Evolutionary conservation across 2,888 invertebrate species (phyloP).

Genomic region (Hyposoter dolosus): DNA sequence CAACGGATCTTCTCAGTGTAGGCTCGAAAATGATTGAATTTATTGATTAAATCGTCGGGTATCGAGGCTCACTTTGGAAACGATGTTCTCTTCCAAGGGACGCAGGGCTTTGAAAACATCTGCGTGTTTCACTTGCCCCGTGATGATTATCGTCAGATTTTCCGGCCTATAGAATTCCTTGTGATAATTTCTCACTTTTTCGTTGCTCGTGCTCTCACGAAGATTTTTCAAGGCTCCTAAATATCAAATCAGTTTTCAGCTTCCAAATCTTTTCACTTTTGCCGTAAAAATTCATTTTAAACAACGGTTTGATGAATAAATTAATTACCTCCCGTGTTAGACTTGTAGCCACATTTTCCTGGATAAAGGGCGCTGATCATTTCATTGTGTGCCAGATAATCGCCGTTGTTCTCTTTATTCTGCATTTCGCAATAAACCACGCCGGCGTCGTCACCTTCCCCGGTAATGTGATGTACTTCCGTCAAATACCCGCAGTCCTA

Average conservation of each 20-base stretch:
- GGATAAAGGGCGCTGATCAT: slow-evolving; percentile 92
- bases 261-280: neutral
- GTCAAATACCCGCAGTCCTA: slow-evolving; percentile 93
- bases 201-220: slow-evolving; percentile 89
- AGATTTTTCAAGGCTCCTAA: slow-evolving; percentile 91
- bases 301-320: neutral
- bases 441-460: slow-evolving; percentile 95
- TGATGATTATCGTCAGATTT: slow-evolving; percentile 93
- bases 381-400: slow-evolving; percentile 89
- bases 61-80: slow-evolving; percentile 86
- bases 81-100: slow-evolving; percentile 91
- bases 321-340: slow-evolving; percentile 91
- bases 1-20: neutral
- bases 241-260: neutral
- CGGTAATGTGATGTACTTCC: slow-evolving; percentile 96
- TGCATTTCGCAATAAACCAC: slow-evolving; percentile 99
- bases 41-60: neutral
- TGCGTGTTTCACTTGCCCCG: slow-evolving; percentile 91
- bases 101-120: slow-evolving; percentile 91
- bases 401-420: slow-evolving; percentile 92
- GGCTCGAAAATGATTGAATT: no score
- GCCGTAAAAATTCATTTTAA: neutral
- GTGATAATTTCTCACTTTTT: slow-evolving; percentile 93
- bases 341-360: slow-evolving; percentile 92
- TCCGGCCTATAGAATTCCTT: slow-evolving; percentile 95